A percentile compares a stretch with the other conserved stretches of the same genome.
Conservation (phyloP, 2,113 vertebrate genomes). For the Thalassarche chlororhynchos region DNA sequence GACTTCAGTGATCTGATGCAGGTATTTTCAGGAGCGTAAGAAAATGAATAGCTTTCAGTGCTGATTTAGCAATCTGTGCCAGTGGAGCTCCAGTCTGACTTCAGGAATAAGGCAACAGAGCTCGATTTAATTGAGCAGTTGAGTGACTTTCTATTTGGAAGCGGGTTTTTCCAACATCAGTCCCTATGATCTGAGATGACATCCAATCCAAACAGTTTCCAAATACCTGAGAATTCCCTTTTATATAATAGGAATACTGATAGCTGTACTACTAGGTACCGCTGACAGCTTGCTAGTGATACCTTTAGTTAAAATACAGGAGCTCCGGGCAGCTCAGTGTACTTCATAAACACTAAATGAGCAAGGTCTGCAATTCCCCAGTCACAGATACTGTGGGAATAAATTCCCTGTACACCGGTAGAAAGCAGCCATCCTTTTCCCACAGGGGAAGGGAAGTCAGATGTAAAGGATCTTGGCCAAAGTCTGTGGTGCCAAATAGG, state of each 20-base stretch:
- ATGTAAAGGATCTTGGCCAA: not conserved
- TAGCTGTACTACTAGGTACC: not conserved
- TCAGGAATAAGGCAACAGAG: not conserved
- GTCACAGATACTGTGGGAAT: not conserved
- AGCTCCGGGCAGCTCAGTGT: not conserved
- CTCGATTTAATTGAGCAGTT: not conserved
- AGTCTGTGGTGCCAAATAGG: not conserved
- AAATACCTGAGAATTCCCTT: not conserved
- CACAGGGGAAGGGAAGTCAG: not conserved
- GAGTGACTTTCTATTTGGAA: not conserved
- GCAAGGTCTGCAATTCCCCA: not conserved
- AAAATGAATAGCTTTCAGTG: not conserved
- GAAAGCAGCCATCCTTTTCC: not conserved
- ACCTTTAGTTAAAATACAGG: not conserved
- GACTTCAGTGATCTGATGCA: not conserved
- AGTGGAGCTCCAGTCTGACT: not conserved
- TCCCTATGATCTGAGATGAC: not conserved
- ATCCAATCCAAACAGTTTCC: not conserved
- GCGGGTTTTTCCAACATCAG: not conserved
- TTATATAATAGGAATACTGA: not conserved
- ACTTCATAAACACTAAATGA: not conserved
- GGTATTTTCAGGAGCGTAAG: not conserved
- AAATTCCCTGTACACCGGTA: not conserved
- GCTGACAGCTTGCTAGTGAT: not conserved
- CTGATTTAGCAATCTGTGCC: not conserved